These are phyloP conservation scores for Cloeon dipterum DNA, from an alignment of 2,888 invertebrate genomes.

Conservation along the genomic window DNA sequence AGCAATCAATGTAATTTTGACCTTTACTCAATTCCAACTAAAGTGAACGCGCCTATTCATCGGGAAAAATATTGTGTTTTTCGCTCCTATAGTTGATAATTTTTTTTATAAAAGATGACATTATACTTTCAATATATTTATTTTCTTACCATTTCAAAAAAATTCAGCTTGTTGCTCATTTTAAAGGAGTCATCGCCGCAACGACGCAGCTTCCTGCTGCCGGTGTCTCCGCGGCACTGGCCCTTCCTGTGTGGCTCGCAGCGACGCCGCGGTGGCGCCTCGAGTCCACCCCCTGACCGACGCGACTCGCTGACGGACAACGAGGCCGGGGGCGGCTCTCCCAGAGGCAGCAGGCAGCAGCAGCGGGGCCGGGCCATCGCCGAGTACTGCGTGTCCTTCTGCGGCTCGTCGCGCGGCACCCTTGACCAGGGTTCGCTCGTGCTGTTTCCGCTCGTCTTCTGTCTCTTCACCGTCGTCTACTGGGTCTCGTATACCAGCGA, in stretches of 20 bases:
- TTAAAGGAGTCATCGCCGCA: background rate
- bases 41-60: no score
- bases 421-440: constrained; percentile 34
- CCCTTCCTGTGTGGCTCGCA: background rate
- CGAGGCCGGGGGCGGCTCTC: constrained; percentile 1
- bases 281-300: background rate
- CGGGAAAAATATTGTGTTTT: no score
- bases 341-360: constrained; percentile 8
- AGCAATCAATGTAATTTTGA: no score
- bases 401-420: constrained; percentile 33
- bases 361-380: constrained; percentile 20
- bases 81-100: no score
- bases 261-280: background rate
- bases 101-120: no score
- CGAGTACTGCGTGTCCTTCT: constrained; percentile 31
- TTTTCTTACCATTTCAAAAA: no score
- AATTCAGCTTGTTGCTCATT: no score
- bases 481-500: constrained; percentile 37
- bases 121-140: no score
- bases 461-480: constrained; percentile 30
- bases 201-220: background rate
- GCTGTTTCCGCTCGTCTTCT: constrained; percentile 31
- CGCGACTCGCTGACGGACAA: constrained; percentile 3
- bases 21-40: no score
- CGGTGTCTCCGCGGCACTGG: background rate